Evolutionary conservation across 2,797 vertebrate genomes (phyloP).

Genomic region (Darevskia nairensis): DNA sequence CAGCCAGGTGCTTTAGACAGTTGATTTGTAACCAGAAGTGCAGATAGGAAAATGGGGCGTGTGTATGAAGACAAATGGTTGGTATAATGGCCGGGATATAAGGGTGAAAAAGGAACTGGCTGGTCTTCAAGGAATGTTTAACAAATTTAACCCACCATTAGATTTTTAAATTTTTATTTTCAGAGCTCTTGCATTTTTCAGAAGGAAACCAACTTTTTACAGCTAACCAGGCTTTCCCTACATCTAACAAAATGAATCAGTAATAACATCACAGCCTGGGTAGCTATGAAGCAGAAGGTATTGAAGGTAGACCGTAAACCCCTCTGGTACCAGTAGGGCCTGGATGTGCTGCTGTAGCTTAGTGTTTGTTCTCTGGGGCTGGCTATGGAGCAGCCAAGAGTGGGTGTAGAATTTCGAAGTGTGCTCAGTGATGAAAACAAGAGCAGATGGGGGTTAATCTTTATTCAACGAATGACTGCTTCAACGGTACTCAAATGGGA

Average conservation of each 20-base stretch:
- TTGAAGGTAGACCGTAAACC: not conserved
- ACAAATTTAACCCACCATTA: not conserved
- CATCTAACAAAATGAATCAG: not conserved
- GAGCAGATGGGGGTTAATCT: slow-evolving; percentile 18
- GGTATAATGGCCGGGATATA: not conserved
- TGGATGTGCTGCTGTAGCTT: not conserved
- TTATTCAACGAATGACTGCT: slow-evolving; percentile 4
- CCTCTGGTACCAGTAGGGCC: not conserved
- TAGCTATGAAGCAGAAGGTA: not conserved
- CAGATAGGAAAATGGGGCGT: not conserved
- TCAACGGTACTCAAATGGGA: not conserved
- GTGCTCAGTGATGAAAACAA: not conserved
- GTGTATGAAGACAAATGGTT: not conserved
- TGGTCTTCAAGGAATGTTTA: not conserved
- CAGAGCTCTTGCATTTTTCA: not conserved
- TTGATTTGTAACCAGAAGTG: not conserved
- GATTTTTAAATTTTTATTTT: not conserved
- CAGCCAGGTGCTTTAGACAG: not conserved
- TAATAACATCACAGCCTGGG: not conserved
- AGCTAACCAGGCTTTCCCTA: not conserved
- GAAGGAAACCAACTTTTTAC: not conserved
- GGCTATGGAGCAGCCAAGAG: not conserved
- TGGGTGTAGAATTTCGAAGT: not conserved
- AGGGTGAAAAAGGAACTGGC: not conserved
- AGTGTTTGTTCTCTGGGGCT: not conserved